These are phyloP conservation scores for Pseudochirops cupreus DNA, from an alignment of 2,797 vertebrate genomes.

Conservation along the genomic window DNA sequence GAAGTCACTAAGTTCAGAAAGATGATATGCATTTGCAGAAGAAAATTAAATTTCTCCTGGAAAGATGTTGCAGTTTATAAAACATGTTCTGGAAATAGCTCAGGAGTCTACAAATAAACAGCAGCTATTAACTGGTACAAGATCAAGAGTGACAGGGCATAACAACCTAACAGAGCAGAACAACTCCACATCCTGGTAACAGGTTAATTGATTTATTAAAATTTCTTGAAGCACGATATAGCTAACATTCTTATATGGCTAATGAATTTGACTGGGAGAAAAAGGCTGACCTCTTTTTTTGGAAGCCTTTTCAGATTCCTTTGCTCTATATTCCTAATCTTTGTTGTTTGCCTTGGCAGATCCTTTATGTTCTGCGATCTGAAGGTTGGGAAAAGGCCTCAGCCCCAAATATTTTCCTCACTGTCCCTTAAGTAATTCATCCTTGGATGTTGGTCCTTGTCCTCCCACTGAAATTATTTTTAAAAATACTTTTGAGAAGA, in stretches of 20 bases:
- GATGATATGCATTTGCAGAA: constrained; percentile 40
- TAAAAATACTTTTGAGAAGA: neutral
- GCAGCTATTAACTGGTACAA: constrained; percentile 67
- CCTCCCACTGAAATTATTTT: neutral
- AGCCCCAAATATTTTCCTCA: neutral
- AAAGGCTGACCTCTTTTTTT: neutral
- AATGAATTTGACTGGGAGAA: constrained; percentile 49
- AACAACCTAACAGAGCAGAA: neutral
- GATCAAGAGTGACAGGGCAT: constrained; percentile 45
- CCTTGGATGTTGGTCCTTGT: neutral
- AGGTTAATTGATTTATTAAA: constrained; percentile 65
- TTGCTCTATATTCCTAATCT: neutral
- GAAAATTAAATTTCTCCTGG: constrained; percentile 68
- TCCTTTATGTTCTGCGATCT: neutral
- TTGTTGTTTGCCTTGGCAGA: neutral
- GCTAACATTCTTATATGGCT: constrained; percentile 5
- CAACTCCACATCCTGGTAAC: constrained; percentile 38
- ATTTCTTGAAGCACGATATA: constrained; percentile 45
- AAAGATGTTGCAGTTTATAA: constrained; percentile 75
- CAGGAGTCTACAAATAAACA: constrained; percentile 71
- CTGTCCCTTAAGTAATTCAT: neutral
- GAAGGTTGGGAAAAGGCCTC: neutral
- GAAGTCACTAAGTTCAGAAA: constrained; percentile 67
- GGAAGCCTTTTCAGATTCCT: neutral
- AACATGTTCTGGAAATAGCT: constrained; percentile 69